These are phyloP conservation scores for Parnassius orleans DNA, from an alignment of 2,888 invertebrate genomes.

Conservation along the genomic window DNA sequence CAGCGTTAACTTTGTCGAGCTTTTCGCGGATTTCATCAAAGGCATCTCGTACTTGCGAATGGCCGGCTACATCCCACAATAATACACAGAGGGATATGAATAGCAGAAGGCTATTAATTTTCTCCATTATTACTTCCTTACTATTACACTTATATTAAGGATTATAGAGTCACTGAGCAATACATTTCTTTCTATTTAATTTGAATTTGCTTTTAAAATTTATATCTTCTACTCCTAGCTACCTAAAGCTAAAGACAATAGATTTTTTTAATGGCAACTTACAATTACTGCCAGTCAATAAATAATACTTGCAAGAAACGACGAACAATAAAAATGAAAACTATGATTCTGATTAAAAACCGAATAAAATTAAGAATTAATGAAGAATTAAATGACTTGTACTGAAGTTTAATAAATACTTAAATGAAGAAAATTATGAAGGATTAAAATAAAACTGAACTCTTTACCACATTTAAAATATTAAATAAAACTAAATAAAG, in stretches of 20 bases:
- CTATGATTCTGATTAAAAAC: too few relatives aligned
- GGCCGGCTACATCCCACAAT: constrained; percentile 86
- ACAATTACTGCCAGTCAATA: too few relatives aligned
- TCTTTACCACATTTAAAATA: too few relatives aligned
- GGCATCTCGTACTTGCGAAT: constrained; percentile 94
- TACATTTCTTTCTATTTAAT: constrained; percentile 16
- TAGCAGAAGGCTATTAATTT: constrained; percentile 53
- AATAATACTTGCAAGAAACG: too few relatives aligned
- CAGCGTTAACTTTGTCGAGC: constrained; percentile 90
- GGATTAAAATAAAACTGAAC: too few relatives aligned
- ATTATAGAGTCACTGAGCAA: constrained; percentile 7
- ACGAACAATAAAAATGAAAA: too few relatives aligned
- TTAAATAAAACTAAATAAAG: too few relatives aligned
- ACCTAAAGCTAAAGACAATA: background rate
- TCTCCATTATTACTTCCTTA: constrained; percentile 56
- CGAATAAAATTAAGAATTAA: too few relatives aligned
- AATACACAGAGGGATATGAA: constrained; percentile 63
- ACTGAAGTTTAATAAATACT: too few relatives aligned
- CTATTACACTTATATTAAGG: constrained; percentile 24
- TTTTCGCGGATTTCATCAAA: constrained; percentile 93
- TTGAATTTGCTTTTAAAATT: constrained; percentile 1
- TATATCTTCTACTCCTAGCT: background rate
- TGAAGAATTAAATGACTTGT: too few relatives aligned
- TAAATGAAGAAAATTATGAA: too few relatives aligned
- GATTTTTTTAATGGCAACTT: too few relatives aligned